Base-by-base conservation (phyloP, 2,113 vertebrate species). In the Pangasianodon gigas region DNA sequence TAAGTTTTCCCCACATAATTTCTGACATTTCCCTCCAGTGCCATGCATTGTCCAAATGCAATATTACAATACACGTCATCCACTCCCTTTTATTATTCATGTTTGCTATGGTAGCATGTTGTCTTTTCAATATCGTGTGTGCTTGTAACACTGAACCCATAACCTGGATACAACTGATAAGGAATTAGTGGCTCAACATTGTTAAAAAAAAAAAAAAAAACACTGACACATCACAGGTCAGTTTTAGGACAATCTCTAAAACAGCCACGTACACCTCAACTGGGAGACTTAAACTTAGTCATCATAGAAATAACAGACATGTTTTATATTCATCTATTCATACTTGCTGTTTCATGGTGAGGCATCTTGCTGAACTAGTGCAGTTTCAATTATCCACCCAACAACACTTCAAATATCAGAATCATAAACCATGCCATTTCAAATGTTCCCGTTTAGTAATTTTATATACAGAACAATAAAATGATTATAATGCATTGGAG, bases 141-240 rank as follows among this genome's bases (percentile, higher is more conserved):
- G 65, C n/a, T 74, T 86, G 65, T 74, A 52, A 86, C 85, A 86
- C 48, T 86, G 48, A 86, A 86, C 32, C 29, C 51, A 32, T 74
- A 69, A 37, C 51, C 48, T 86, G n/a, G 62, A 51, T 46, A 52
- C 54, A 85, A 21, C 18, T 74, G 29, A 74, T 71, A 52, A 86
- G 16, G 7, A 71, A n/a, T 85, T 51, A 8, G 13, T 67, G 60
- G 44, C 26, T 85, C 62, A 69, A 24, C 29, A 37, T 69, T 26
- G 0, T 4, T 48, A 79, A 13, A 79, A 48, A 26, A 48, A 48
- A 9, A 26, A 79, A 41, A 74, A 9, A 77, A 26, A 2, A 37
- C 67, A 74, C 16, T 1, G 6, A 19, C 14, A 74, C 32, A 74
- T 41, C 69, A 74, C 69, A 37, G 18, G 14, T 41, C 6, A 16